These are phyloP conservation scores for Cantharis rustica DNA, from an alignment of 2,888 invertebrate species.

Conservation along the genomic window DNA sequence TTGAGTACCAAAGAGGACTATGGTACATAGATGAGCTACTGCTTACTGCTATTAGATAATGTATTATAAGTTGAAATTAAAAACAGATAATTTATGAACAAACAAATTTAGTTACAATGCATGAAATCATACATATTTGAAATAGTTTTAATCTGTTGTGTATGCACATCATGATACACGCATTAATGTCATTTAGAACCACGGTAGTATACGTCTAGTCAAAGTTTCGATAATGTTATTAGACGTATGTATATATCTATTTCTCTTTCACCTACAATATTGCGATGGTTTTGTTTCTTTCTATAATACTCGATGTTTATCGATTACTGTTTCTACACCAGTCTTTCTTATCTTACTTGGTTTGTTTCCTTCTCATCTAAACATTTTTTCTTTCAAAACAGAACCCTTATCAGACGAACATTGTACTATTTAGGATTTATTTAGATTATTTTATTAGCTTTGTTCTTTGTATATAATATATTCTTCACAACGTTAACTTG, in stretches of 20 bases:
- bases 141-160: neutral
- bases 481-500: constrained; percentile 9
- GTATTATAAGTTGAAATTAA: no score
- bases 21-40: no score
- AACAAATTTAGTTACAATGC: no score
- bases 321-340: constrained; percentile 26
- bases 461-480: neutral
- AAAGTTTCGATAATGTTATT: constrained; percentile 10
- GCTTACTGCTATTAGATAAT: no score
- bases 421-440: constrained; percentile 36
- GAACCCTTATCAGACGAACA: constrained; percentile 35
- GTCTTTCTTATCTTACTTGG: constrained; percentile 29
- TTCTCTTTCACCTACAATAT: constrained; percentile 13
- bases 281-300: constrained; percentile 21
- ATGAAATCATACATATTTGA: neutral
- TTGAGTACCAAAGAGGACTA: no score
- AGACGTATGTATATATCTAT: constrained; percentile 13
- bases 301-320: constrained; percentile 19
- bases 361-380: constrained; percentile 29
- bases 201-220: constrained; percentile 33
- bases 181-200: constrained; percentile 32
- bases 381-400: constrained; percentile 32
- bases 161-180: neutral
- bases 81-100: no score
- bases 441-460: constrained; percentile 16